Evolutionary conservation across 2,113 vertebrate species (phyloP).

Genomic region (Eonycteris spelaea): DNA sequence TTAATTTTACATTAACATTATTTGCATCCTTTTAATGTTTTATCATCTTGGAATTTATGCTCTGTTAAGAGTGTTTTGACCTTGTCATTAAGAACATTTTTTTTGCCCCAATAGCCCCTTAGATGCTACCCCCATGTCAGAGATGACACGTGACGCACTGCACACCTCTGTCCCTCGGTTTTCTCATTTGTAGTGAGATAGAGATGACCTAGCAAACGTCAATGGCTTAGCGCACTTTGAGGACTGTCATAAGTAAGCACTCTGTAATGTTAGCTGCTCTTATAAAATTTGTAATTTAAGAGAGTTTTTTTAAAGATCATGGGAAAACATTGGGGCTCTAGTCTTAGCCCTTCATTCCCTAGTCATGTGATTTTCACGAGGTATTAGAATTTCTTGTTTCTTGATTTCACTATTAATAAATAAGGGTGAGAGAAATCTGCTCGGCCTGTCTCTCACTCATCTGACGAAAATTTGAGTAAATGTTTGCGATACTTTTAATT

Average conservation of each 20-base stretch:
- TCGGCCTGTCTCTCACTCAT: background rate
- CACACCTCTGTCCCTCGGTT: background rate
- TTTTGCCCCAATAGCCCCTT: background rate
- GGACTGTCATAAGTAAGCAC: background rate
- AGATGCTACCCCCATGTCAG: fast-evolving
- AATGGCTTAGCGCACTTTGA: background rate
- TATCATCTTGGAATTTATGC: background rate
- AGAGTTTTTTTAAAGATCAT: background rate
- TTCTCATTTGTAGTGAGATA: background rate
- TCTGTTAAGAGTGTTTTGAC: background rate
- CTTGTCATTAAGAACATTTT: background rate
- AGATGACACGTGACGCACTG: background rate
- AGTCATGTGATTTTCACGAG: background rate
- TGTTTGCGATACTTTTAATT: slow-evolving; percentile 8
- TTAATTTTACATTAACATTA: background rate
- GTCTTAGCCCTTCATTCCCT: background rate
- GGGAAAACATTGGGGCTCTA: background rate
- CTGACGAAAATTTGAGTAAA: background rate
- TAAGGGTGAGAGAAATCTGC: background rate
- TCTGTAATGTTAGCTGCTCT: background rate
- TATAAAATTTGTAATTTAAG: background rate
- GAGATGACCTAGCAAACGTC: background rate
- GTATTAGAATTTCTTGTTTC: background rate
- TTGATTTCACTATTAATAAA: background rate
- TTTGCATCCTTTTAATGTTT: background rate